A percentile compares a stretch with the other conserved stretches of the same genome.
These are phyloP conservation scores for Drosophila tanythrix DNA, from an alignment of 2,888 invertebrate genomes.

Conservation along the genomic window DNA sequence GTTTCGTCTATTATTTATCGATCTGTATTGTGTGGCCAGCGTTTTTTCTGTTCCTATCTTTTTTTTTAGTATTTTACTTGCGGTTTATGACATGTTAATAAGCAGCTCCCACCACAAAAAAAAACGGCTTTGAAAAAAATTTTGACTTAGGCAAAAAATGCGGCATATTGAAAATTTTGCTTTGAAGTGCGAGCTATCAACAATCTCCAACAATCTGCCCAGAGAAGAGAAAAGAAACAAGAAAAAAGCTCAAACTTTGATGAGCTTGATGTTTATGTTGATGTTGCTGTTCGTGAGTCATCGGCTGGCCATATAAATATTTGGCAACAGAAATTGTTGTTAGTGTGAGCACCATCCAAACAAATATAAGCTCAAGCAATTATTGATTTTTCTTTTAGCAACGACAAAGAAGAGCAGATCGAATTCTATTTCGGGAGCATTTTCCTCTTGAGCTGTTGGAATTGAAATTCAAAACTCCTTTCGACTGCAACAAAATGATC, in stretches of 20 bases:
- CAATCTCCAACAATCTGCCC: slow-evolving; percentile 32
- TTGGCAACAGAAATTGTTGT: slow-evolving; percentile 19
- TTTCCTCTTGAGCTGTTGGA: neutral
- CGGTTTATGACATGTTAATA: slow-evolving; percentile 80
- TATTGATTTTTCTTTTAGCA: neutral
- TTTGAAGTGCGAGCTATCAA: slow-evolving; percentile 58
- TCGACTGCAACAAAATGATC: neutral
- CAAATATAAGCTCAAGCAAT: neutral
- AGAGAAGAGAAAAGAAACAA: slow-evolving; percentile 5
- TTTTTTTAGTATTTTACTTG: slow-evolving; percentile 42
- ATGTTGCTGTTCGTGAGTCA: slow-evolving; percentile 35
- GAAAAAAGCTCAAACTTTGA: slow-evolving; percentile 33
- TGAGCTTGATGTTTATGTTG: slow-evolving; percentile 38
- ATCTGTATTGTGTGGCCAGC: slow-evolving; percentile 26
- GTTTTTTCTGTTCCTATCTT: slow-evolving; percentile 14
- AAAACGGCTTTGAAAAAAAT: slow-evolving; percentile 12
- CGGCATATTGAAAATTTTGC: slow-evolving; percentile 51
- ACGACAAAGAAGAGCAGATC: neutral
- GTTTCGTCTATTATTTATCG: slow-evolving; percentile 39
- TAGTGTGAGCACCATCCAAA: neutral
- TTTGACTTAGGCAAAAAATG: slow-evolving; percentile 33
- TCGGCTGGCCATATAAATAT: slow-evolving; percentile 28
- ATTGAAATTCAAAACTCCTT: neutral
- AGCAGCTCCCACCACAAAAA: slow-evolving; percentile 54
- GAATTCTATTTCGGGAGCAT: neutral